Base-by-base conservation (phyloP, 2,888 invertebrate species). In the Lumbricus terrestris region DNA sequence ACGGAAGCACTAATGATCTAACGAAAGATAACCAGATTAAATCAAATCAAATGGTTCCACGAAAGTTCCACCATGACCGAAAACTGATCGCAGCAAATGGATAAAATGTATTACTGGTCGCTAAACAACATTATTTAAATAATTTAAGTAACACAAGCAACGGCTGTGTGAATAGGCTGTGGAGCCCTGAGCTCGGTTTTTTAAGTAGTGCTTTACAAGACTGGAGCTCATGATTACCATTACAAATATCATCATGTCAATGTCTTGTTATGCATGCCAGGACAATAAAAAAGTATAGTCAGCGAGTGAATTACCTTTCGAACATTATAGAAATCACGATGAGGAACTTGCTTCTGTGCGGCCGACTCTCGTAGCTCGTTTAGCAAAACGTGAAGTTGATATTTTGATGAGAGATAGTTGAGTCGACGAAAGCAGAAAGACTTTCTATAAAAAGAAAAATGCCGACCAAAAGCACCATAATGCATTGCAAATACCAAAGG, bases 251-350 rank as follows among this genome's bases (percentile, higher is more conserved):
- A 69, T 69, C 11, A 69, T n/a, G 11, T n/a, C n/a, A n/a, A 69
- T 6, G 29, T 29, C 8, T n/a, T 16, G 11, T n/a, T n/a, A 29
- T 8, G 69, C 29, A n/a, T n/a, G 8, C 8, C 69, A 69, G 69
- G 13, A 69, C 69, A n/a, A 69, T n/a, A 69, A 29, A n/a, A 69
- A n/a, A 69, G 5, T 13, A 29, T 16, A 23, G 54, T 54, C 29
- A 54, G 54, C 23, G 0, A n/a, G 69, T 11, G 34, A 85, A 15
- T 29, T 38, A 96, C 96, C 95, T 96, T 97, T 95, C 99, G 96
- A 93, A 99, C 99, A 94, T 99, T 99, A 95, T 99, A 99, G 95
- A 99, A 99, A 95, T 99, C 99, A 90, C 99, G 96, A 95, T 99
- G 99, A 0, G 99, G 98, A 89, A 99, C 98, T 8, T 98, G 97